These are phyloP conservation scores for Cheilosia pagana DNA, from an alignment of 2,888 invertebrate species.

Conservation along the genomic window DNA sequence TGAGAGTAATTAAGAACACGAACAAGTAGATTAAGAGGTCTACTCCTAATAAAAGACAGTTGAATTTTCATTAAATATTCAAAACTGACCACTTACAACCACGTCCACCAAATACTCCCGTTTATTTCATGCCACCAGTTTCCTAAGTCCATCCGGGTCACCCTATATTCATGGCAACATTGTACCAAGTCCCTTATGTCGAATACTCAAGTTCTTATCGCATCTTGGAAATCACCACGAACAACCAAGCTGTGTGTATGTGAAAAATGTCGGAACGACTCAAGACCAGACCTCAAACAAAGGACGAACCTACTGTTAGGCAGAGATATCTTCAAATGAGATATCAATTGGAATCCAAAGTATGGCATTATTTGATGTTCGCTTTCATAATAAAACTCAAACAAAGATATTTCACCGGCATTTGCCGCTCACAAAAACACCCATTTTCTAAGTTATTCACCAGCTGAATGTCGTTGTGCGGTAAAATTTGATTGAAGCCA, in stretches of 20 bases:
- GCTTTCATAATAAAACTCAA: constrained; percentile 71
- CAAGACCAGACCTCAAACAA: constrained; percentile 5
- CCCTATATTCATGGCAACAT: background rate
- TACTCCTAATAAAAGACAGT: too few species aligned
- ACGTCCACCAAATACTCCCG: too few species aligned
- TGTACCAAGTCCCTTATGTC: too few species aligned
- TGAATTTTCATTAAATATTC: too few species aligned
- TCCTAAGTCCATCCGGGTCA: too few species aligned
- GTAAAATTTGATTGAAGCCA: constrained; percentile 72
- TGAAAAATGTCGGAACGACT: constrained; percentile 49
- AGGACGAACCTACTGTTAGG: constrained; percentile 6
- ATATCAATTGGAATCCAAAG: constrained; percentile 78
- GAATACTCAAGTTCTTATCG: constrained; percentile 38
- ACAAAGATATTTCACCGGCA: constrained; percentile 69
- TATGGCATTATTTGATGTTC: constrained; percentile 77
- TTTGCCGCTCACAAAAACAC: constrained; percentile 22
- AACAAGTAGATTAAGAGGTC: too few species aligned
- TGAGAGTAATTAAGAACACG: too few species aligned
- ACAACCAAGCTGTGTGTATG: constrained; percentile 37
- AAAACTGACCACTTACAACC: too few species aligned
- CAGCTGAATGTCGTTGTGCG: constrained; percentile 25
- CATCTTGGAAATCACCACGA: constrained; percentile 24
- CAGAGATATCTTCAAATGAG: constrained; percentile 76
- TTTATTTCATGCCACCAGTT: too few species aligned
- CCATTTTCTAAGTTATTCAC: constrained; percentile 72